These are phyloP conservation scores for Sebastes itinus DNA, from an alignment of 2,797 vertebrate species.

Conservation along the genomic window DNA sequence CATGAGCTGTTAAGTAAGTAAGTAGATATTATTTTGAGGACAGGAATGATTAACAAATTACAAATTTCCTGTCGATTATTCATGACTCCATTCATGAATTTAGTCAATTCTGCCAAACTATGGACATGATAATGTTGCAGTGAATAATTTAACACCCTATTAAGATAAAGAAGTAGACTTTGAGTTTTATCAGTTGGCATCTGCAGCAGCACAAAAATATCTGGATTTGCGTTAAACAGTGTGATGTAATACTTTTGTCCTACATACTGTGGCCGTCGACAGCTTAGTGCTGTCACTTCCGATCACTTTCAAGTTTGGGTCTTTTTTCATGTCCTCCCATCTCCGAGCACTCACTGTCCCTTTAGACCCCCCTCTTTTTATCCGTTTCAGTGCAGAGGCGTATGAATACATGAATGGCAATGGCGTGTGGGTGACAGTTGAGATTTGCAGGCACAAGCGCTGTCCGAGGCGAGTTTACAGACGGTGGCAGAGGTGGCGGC, in stretches of 20 bases:
- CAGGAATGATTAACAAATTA: neutral
- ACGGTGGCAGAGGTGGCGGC: neutral
- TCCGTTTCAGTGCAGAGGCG: conserved; percentile 36
- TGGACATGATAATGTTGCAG: neutral
- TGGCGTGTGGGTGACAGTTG: conserved; percentile 51
- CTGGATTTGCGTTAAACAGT: neutral
- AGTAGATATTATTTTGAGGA: neutral
- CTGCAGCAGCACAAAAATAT: neutral
- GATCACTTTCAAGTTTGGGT: conserved; percentile 33
- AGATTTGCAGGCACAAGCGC: conserved; percentile 41
- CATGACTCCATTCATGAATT: neutral
- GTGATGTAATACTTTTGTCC: conserved; percentile 28
- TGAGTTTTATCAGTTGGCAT: neutral
- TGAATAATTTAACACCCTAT: conserved; percentile 30
- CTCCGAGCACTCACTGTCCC: neutral
- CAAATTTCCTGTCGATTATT: neutral
- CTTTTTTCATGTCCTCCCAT: conserved; percentile 25
- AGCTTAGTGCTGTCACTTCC: conserved; percentile 29
- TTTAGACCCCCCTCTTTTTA: conserved; percentile 15
- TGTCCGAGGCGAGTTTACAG: conserved; percentile 19
- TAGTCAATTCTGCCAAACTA: neutral
- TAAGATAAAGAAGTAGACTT: neutral
- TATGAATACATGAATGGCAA: conserved; percentile 69
- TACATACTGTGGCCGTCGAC: conserved; percentile 1
- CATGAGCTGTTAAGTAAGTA: neutral